A percentile compares a stretch with the other conserved stretches of the same genome.
Conservation (phyloP, 2,797 vertebrate species). For the Danio choprae region DNA sequence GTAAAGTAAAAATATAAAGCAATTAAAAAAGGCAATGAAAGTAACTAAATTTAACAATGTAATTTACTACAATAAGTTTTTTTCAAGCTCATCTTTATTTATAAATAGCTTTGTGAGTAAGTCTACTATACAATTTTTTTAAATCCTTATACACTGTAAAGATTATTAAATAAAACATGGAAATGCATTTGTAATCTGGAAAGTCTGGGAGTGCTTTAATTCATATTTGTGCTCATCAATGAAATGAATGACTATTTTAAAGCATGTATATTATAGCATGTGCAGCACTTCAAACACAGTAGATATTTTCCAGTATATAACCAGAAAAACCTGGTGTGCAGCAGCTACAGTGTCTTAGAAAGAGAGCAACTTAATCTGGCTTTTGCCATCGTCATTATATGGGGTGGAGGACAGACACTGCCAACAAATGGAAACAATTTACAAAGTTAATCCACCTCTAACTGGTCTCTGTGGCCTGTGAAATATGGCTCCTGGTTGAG, state of each 20-base stretch:
- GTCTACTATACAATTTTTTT: too few species aligned
- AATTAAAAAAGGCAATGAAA: too few species aligned
- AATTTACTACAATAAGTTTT: too few species aligned
- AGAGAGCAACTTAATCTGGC: constrained; percentile 10
- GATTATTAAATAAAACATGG: not conserved
- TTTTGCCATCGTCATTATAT: not conserved
- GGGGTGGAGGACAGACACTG: not conserved
- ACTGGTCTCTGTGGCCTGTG: not conserved
- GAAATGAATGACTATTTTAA: not conserved
- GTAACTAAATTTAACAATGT: too few species aligned
- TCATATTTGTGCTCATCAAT: not conserved
- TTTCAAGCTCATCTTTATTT: not conserved
- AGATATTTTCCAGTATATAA: not conserved
- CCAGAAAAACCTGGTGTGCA: constrained; percentile 9
- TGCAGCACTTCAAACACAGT: not conserved
- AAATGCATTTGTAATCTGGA: not conserved
- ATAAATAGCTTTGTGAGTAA: not conserved
- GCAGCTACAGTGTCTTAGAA: not conserved
- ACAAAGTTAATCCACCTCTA: not conserved
- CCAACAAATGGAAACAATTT: constrained; percentile 43
- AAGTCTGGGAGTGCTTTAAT: not conserved
- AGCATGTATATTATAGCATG: too few species aligned
- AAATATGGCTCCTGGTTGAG: constrained; percentile 15
- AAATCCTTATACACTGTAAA: too few species aligned
- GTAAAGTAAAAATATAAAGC: not conserved